Percentiles rank a stretch among this genome's conserved stretches.
Conservation (phyloP, 1,140 invertebrate genomes). For the Brachionus rotundiformis region DNA sequence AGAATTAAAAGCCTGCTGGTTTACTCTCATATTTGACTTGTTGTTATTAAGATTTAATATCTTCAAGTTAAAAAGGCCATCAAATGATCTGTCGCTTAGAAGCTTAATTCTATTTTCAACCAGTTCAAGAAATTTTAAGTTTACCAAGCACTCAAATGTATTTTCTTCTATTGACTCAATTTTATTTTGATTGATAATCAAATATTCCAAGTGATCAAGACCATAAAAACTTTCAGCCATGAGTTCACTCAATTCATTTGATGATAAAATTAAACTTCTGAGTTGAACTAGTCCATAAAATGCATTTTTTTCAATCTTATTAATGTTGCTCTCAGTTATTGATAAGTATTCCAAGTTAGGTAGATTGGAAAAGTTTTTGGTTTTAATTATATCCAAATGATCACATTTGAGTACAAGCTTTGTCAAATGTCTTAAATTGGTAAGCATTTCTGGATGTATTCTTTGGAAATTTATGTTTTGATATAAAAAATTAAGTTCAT, state of each 20-base stretch:
- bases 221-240: background rate
- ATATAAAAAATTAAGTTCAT: background rate
- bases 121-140: background rate
- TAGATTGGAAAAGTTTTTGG: background rate
- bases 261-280: background rate
- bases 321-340: background rate
- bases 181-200: background rate
- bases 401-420: background rate
- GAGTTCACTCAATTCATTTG: background rate
- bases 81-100: background rate
- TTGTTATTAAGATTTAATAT: background rate
- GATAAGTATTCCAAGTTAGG: background rate
- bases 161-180: background rate
- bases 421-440: background rate
- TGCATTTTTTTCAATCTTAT: background rate
- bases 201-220: conserved; percentile 3
- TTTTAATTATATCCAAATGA: background rate
- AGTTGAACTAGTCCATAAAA: background rate
- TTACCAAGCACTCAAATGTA: background rate
- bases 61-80: background rate
- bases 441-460: background rate
- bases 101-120: background rate
- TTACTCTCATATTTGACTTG: background rate
- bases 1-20: background rate
- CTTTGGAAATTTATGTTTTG: background rate